Conservation (phyloP, 1,140 invertebrate species). For the Drosophila tropicalis region DNA sequence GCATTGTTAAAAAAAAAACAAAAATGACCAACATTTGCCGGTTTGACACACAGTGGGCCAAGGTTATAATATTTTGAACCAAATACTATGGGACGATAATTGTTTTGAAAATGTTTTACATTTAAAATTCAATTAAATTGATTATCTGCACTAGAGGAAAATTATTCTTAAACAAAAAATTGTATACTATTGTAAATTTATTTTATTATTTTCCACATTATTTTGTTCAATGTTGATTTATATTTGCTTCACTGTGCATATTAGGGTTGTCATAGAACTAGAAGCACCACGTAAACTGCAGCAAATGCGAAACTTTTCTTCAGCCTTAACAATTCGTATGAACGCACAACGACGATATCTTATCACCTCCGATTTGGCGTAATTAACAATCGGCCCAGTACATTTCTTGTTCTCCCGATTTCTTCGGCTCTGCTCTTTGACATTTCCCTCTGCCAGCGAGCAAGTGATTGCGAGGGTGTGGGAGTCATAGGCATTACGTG, state of each 20-base stretch:
- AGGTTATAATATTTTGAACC: background rate
- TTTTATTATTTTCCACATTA: background rate
- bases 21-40: background rate
- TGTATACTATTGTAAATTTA: background rate
- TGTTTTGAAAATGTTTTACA: too few species aligned
- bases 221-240: background rate
- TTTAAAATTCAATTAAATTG: too few species aligned
- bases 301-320: background rate
- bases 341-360: slow-evolving; percentile 4
- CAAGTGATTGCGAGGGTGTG: background rate
- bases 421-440: slow-evolving; percentile 14
- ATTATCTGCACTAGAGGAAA: background rate
- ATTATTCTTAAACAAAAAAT: background rate
- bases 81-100: too few species aligned
- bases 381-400: slow-evolving; percentile 10
- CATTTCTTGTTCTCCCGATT: slow-evolving; percentile 2
- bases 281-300: slow-evolving; percentile 4
- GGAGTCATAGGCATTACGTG: slow-evolving; percentile 55
- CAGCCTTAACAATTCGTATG: background rate
- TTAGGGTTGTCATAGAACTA: background rate
- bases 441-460: slow-evolving; percentile 1
- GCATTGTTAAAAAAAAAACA: background rate
- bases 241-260: background rate
- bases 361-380: background rate
- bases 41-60: slow-evolving; percentile 1